Conservation (phyloP, 2,888 invertebrate genomes). For the Dastarcus helophoroides region DNA sequence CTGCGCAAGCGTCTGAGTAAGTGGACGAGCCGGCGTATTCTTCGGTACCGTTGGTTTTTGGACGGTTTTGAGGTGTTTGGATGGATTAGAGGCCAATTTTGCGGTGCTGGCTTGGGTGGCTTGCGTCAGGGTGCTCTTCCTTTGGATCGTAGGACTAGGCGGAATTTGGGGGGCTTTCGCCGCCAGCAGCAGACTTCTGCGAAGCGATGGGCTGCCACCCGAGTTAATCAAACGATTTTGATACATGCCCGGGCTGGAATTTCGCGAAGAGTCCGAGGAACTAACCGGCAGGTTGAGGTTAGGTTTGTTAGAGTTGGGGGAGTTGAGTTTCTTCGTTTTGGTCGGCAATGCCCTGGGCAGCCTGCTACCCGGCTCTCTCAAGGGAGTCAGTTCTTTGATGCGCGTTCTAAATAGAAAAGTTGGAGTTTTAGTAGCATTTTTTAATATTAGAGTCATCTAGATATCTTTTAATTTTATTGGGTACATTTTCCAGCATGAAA, state of each 20-base stretch:
- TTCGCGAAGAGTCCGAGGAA: constrained; percentile 51
- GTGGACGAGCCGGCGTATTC: constrained; percentile 2
- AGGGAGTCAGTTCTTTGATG: constrained; percentile 49
- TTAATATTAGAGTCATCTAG: too few relatives aligned
- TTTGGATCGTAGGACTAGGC: constrained; percentile 38
- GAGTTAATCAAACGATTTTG: constrained; percentile 20
- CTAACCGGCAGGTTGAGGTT: constrained; percentile 35
- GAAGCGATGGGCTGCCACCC: constrained; percentile 36
- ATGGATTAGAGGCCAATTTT: constrained; percentile 38
- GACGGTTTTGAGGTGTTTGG: constrained; percentile 17
- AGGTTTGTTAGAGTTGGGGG: constrained; percentile 20
- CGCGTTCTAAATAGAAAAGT: constrained; percentile 39
- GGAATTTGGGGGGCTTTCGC: constrained; percentile 43
- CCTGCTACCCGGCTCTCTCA: constrained; percentile 30
- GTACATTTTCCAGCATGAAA: too few relatives aligned
- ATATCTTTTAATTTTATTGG: too few relatives aligned
- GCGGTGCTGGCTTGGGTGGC: constrained; percentile 50
- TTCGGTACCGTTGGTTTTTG: constrained; percentile 10
- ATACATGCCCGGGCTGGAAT: constrained; percentile 49
- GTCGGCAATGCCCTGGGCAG: constrained; percentile 24
- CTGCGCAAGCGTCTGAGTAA: constrained; percentile 5
- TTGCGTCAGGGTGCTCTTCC: constrained; percentile 37
- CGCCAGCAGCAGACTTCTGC: constrained; percentile 41
- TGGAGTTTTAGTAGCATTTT: too few relatives aligned
- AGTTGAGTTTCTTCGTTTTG: constrained; percentile 30